Evolutionary conservation across 2,888 invertebrate genomes (phyloP).

Genomic region (Punctoribates punctum): DNA sequence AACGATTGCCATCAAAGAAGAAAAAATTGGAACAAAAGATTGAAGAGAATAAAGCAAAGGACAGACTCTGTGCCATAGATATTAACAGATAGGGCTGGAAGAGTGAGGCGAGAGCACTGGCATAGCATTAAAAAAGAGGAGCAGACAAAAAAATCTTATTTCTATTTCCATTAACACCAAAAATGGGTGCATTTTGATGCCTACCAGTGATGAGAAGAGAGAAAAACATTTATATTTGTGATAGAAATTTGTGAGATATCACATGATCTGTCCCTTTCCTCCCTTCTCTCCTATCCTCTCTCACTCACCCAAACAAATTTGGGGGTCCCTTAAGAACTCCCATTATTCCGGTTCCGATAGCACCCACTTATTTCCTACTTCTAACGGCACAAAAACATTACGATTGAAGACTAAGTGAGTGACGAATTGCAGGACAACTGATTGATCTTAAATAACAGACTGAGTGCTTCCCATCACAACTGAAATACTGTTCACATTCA

Average conservation of each 20-base stretch:
- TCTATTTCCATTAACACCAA: not conserved
- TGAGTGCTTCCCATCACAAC: not conserved
- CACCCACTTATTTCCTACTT: not conserved
- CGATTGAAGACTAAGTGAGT: not conserved
- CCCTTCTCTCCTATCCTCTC: too few relatives aligned
- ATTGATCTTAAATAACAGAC: not conserved
- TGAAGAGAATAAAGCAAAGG: not conserved
- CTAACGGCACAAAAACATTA: not conserved
- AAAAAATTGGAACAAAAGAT: not conserved
- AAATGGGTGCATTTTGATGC: not conserved
- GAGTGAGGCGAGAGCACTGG: not conserved
- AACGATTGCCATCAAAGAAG: not conserved
- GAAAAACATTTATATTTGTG: not conserved
- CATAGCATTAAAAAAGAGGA: too few relatives aligned
- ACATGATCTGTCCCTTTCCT: not conserved
- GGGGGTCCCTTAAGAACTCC: not conserved
- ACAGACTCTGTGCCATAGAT: not conserved
- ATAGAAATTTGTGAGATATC: conserved; percentile 28
- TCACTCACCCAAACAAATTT: too few relatives aligned
- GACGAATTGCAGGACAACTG: not conserved
- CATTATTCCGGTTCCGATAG: conserved; percentile 18
- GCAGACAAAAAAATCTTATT: not conserved
- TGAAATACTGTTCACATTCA: not conserved
- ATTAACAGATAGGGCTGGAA: not conserved
- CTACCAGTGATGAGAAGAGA: not conserved